Evolutionary conservation across 2,113 vertebrate species (phyloP).

Genomic region (Verasper variegatus): DNA sequence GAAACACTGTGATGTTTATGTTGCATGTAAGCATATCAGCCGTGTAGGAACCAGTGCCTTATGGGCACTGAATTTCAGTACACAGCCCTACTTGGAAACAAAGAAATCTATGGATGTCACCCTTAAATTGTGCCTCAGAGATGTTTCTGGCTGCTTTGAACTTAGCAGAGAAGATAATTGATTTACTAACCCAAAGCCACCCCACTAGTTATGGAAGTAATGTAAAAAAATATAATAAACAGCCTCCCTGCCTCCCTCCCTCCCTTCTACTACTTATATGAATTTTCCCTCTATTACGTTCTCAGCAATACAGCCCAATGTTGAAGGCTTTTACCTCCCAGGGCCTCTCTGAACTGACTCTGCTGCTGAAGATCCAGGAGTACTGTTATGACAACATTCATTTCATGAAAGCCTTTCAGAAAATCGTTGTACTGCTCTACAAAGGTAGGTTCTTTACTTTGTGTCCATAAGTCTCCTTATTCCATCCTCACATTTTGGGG

Average conservation of each 20-base stretch:
- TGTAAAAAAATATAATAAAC: conserved; percentile 6
- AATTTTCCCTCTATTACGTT: conserved; percentile 1
- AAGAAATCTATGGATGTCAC: not conserved
- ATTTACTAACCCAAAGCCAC: conserved; percentile 22
- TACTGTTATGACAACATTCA: conserved; percentile 99
- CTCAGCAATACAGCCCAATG: conserved; percentile 97
- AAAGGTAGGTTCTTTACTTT: conserved; percentile 85
- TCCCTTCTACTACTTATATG: not conserved
- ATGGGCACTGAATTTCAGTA: not conserved
- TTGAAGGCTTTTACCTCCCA: conserved; percentile 97
- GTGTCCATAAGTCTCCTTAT: not conserved
- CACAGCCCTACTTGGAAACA: not conserved
- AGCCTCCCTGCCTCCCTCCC: not conserved
- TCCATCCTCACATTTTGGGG: not conserved
- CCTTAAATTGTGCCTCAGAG: conserved; percentile 13
- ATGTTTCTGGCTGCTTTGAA: conserved; percentile 27
- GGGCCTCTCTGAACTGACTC: conserved; percentile 94
- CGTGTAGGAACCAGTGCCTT: not conserved
- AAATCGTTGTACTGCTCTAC: conserved; percentile 97
- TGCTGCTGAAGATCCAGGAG: conserved; percentile 97
- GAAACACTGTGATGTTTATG: too few relatives aligned
- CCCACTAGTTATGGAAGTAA: conserved; percentile 1
- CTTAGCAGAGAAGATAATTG: not conserved
- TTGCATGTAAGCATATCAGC: not conserved
- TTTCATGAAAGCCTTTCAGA: conserved; percentile 99